Conservation (phyloP, 2,797 vertebrate species). For the Eutrigla gurnardus region DNA sequence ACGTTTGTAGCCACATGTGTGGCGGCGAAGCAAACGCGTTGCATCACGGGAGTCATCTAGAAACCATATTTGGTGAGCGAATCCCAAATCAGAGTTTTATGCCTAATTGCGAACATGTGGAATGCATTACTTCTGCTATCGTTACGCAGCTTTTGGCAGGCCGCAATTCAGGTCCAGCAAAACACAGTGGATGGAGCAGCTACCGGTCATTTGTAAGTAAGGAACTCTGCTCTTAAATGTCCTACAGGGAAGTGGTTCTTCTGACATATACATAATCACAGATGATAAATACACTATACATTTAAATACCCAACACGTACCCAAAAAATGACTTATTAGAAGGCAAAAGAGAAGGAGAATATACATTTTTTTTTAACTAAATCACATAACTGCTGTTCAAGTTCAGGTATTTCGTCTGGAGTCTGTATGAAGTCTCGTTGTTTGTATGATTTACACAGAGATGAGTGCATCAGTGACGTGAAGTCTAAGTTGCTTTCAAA, state of each 20-base stretch:
- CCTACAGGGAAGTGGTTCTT: neutral
- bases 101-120: constrained; percentile 70
- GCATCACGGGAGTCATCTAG: constrained; percentile 26
- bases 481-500: constrained; percentile 29
- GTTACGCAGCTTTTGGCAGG: constrained; percentile 45
- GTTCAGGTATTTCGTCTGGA: constrained; percentile 17
- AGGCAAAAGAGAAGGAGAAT: neutral
- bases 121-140: constrained; percentile 59
- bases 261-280: neutral
- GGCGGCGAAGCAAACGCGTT: constrained; percentile 6
- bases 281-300: neutral
- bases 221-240: neutral
- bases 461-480: neutral
- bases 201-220: constrained; percentile 28
- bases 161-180: constrained; percentile 32
- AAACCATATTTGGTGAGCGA: constrained; percentile 72
- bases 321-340: neutral
- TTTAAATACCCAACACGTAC: neutral
- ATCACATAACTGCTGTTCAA: neutral
- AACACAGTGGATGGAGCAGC: neutral
- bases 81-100: constrained; percentile 50
- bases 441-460: constrained; percentile 10
- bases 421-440: neutral
- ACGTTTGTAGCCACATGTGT: neutral
- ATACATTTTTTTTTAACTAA: neutral